Evolutionary conservation across 2,113 vertebrate genomes (phyloP), one percentile per base, ranked within the genome.

Genomic region (Alexandromys fortis): DNA sequence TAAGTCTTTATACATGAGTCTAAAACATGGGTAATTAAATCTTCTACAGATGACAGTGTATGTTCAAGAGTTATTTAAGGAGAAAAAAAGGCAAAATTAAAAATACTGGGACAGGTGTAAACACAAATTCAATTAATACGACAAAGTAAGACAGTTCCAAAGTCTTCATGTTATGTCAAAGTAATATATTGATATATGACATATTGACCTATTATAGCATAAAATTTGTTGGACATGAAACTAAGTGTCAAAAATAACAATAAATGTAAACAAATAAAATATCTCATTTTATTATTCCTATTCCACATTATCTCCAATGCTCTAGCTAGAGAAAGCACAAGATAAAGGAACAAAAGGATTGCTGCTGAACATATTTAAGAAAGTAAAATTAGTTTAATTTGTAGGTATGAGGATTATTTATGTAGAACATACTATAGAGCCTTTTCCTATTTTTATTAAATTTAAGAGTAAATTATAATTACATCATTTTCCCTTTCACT

Each of bases 321-420:
- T 7, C 10, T 91, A 47, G 8, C 7, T 78, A 90, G 14, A 45
- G 7, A n/a, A 11, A 65, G 77, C 33, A 55, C 5, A 70, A 89
- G 16, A 85, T 67, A 83, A 73, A n/a, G 70, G 65, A 91, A 88
- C 65, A 65, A 91, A 88, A 72, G 78, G 47, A 91, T 33, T 3
- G 0, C 58, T 83, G 65, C 6, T 78, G 30, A 58, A 78, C 55
- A 26, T 4, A 45, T 21, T 26, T 17, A 7, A 92, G 28, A 0
- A 96, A 91, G 70, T 63, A 87, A 90, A 92, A 86, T 7, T n/a
- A 19, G 7, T 86, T 86, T 61, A 76, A 38, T 91, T 68, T 75
- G 7, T 12, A 47, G 5, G 68, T 65, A 17, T 3, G 68, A 49
- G 78, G 42, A 49, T 28, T 73, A 22, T 82, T 19, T 78, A 77